Base-by-base conservation (phyloP, 2,888 invertebrate genomes). In the Caenorhabditis sp. region DNA sequence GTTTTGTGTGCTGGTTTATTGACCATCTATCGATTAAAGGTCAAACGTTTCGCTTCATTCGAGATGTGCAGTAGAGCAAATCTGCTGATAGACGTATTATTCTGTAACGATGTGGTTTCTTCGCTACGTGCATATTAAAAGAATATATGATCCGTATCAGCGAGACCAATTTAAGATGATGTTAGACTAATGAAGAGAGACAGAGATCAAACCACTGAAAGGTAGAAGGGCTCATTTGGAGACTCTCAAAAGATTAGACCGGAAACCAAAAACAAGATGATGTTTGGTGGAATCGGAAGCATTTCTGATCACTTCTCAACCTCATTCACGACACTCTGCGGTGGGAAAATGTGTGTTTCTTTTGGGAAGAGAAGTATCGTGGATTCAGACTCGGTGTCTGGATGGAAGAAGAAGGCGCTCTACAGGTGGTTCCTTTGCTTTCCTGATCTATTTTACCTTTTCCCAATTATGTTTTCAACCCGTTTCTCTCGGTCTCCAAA, bases 11-110 rank as follows among this genome's bases (percentile, higher is more conserved):
- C 20, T 47, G 47, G 18, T 47, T 18, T 47, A 11, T 40, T 40
- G 40, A 40, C 40, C 40, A 40, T 40, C 40, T 13, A 40, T 40
- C 13, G 40, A 40, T 40, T 40, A 40, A 40, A 40, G 40, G 40
- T 40, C 40, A 40, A 40, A 40, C 40, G 40, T 40, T 40, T 8
- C 40, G 40, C 40, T 11, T 13, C 40, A 40, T 40, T 40, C 13
- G 40, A 13, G 40, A 40, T 40, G 40, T 40, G 40, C 40, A 40
- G 40, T 40, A 40, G 40, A 40, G 9, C 40, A 13, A 6, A 40
- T 40, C 40, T 11, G 40, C 2, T 13, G 2, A 40, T 40, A 8
- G 13, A 13, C 9, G 13, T 40, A 13, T 40, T 40, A 40, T 40
- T 40, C 40, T 13, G 2, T 40, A 4, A 32, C 32, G 32, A 32